Evolutionary conservation across 2,113 vertebrate species (phyloP), one percentile per base, ranked within the genome.

Genomic region (Solea solea): DNA sequence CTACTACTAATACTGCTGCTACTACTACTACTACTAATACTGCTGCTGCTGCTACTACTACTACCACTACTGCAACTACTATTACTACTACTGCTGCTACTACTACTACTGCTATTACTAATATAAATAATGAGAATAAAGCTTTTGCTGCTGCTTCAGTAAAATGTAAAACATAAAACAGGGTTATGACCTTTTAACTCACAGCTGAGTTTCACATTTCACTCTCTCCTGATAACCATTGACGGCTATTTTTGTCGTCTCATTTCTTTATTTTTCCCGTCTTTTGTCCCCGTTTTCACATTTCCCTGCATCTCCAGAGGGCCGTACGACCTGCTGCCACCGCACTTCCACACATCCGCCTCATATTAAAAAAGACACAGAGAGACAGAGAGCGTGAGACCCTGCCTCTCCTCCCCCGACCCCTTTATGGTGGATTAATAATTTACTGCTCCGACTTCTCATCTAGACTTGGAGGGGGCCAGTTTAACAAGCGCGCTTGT

Each of bases 391-490:
- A 34, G 21, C 1, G 21, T 21, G 21, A 21, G 21, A 21, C 21
- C 21, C 21, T 55, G 53, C 34, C 40, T 68, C 25, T 65, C 42
- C 54, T 70, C 50, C 57, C 46, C 2, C 7, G 15, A 11, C 15
- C 27, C 58, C 63, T 69, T 69, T 82, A 70, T 41, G 64, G 69
- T 34, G 60, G 63, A 81, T 84, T 84, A 80, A 83, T 86, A 78
- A 91, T 85, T 90, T 68, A 85, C 79, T 63, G 61, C 75, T 59
- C 39, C 14, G 56, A 52, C 72, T 76, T 69, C 80, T 86, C 69
- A 70, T 83, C 81, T 72, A n/a, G 65, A 63, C 72, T 76, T 74
- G 56, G 64, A 49, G 64, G 54, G 49, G 63, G 53, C 52, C 56
- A 67, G 62, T 52, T 86, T 77, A 87, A 84, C 80, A 76, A 79